phyloP scores from a whole-genome alignment of 2,797 vertebrate genomes.

The Pyrocephalus nanus region DNA sequence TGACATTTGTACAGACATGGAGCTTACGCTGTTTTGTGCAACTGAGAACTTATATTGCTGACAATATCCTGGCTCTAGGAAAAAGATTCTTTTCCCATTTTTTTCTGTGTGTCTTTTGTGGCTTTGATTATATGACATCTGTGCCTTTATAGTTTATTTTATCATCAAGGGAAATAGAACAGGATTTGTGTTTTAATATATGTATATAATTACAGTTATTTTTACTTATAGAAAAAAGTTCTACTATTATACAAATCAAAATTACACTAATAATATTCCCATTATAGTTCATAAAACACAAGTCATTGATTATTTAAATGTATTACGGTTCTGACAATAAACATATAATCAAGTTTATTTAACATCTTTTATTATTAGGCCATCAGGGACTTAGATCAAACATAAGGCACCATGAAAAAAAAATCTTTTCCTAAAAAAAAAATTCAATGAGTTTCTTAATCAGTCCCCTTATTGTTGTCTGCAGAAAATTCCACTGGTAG shows the following conservation, averaged over 20 bases:
- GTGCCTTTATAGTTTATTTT: background rate
- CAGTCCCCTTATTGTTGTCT: background rate
- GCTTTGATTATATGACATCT: background rate
- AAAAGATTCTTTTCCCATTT: background rate
- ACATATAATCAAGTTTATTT: background rate
- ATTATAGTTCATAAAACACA: background rate
- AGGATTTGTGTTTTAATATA: background rate
- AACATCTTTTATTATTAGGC: background rate
- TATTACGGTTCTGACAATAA: background rate
- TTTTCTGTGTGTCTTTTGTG: background rate
- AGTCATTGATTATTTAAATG: background rate
- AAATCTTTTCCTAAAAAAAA: background rate
- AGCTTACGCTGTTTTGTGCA: background rate
- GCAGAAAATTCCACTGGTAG: background rate
- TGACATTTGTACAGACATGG: background rate
- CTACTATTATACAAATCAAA: background rate
- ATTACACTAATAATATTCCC: background rate
- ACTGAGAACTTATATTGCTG: background rate
- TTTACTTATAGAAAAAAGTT: background rate
- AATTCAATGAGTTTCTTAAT: background rate
- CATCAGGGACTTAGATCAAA: background rate
- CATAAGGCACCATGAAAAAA: background rate
- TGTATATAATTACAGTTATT: background rate
- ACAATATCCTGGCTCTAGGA: background rate
- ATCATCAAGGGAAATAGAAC: background rate